Evolutionary conservation across 2,113 vertebrate species (phyloP), one percentile per base, ranked within the genome.

Genomic region (Rutilus rutilus): DNA sequence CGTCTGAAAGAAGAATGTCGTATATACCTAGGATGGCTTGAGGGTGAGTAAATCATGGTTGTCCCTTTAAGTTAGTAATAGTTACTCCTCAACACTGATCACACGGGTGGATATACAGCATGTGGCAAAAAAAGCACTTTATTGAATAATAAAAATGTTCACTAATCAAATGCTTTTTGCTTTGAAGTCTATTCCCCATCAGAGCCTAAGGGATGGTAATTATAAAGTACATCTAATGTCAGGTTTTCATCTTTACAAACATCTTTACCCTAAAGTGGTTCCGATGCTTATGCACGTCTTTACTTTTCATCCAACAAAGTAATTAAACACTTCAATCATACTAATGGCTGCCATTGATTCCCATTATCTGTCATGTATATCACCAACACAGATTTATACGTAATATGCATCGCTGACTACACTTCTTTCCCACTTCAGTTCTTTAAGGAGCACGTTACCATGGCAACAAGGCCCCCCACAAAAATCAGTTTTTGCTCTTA

Each of bases 401-500:
- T 81, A 65, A 65, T 50, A 81, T 21, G n/a, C 78, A 62, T 84
- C 17, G 65, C 33, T 57, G 42, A 78, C 45, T 83, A 71, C 79
- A 62, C 73, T 30, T 69, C 15, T 64, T 65, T 45, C 45, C 25
- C 52, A 71, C 17, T 75, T 82, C 74, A 83, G 25, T n/a, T 45
- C 62, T 78, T 78, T 27, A 67, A 83, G 27, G 60, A 74, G 78
- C 71, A 54, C 25, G 78, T 87, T 85, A 60, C 89, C 81, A 87
- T 83, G 69, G 78, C 83, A 90, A 90, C 89, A 85, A 85, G 50
- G 33, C 33, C 64, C 33, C 33, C 27, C 50, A 88, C n/a, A n/a
- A 50, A 12, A 64, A 57, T 8, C 10, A 14, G 67, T 76, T 25
- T 57, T 64, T 7, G 60, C 36, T 79, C 36, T 84, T 39, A 54